These are phyloP conservation scores for Therioaphis trifolii DNA, from an alignment of 2,888 invertebrate species.

Conservation along the genomic window DNA sequence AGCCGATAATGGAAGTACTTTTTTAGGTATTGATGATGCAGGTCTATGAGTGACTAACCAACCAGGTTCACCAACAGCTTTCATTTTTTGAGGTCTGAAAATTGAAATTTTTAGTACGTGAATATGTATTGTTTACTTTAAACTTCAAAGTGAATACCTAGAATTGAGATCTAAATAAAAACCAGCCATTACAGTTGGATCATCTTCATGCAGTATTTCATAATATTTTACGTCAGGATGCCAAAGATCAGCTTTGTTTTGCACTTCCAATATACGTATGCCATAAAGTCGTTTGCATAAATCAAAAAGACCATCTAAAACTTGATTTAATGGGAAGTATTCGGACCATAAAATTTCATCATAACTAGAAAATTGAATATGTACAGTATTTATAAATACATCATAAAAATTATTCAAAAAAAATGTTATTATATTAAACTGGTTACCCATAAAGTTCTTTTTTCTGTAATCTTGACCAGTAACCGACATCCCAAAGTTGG, in stretches of 20 bases:
- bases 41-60: slow-evolving; percentile 82
- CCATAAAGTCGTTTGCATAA: slow-evolving; percentile 83
- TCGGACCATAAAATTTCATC: slow-evolving; percentile 80
- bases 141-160: slow-evolving; percentile 67
- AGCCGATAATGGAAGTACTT: slow-evolving; percentile 80
- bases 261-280: slow-evolving; percentile 77
- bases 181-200: slow-evolving; percentile 78
- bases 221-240: slow-evolving; percentile 87
- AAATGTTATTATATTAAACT: slow-evolving; percentile 12
- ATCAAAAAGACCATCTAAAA: slow-evolving; percentile 82
- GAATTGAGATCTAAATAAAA: slow-evolving; percentile 87
- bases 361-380: slow-evolving; percentile 69
- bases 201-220: slow-evolving; percentile 79
- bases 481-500: slow-evolving; percentile 87
- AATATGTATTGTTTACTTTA: not conserved
- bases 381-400: slow-evolving; percentile 19
- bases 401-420: slow-evolving; percentile 12
- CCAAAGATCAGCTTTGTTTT: slow-evolving; percentile 79
- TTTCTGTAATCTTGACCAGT: slow-evolving; percentile 85
- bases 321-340: slow-evolving; percentile 85
- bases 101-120: not conserved
- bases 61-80: slow-evolving; percentile 74
- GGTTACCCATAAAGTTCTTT: slow-evolving; percentile 74
- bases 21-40: slow-evolving; percentile 69
- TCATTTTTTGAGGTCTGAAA: slow-evolving; percentile 72